Base-by-base conservation (phyloP, 1,140 invertebrate species). In the Drosophila baimaii region DNA sequence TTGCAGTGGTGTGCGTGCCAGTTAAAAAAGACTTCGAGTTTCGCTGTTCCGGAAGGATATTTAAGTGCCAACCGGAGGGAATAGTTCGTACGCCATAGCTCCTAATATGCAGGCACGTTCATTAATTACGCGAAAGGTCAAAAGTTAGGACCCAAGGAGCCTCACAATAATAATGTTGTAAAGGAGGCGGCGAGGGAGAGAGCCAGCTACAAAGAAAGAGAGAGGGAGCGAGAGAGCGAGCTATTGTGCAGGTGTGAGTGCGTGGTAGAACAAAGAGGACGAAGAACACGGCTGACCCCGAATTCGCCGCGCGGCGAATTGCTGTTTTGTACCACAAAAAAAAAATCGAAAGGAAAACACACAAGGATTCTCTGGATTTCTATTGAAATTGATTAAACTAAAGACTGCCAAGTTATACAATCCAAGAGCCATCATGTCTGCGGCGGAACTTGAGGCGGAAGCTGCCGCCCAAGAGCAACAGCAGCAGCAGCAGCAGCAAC, bases 51-150 rank as follows among this genome's bases (percentile, higher is more conserved):
- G 9, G 61, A 66, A 68, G 57, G 83, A 79, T 49, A 79, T 68
- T 75, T 88, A 79, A 79, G 77, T 86, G 79, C 77, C 83, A 82
- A 79, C 39, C 58, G 79, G 39, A 66, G 62, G 61, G 41, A 61
- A 58, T 71, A 59, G 56, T 33, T 52, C 4, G 21, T 58, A 21
- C 51, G 63, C 55, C 25, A 56, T 49, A 43, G 73, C 25, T 15
- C 65, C 64, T 89, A 80, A 83, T 85, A 81, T 86, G 75, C 71
- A 66, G 62, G 68, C 83, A 88, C 57, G 75, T 65, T 66, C 75
- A 88, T 83, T 89, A 88, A 83, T 83, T 83, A 83, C 79, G 76
- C 46, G 35, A 88, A 89, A 88, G 83, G 83, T 88, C 84, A 88
- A 70, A 88, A 77, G 83, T 88, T 89, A 83, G 80, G 71, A 83